These are phyloP conservation scores for Triops longicaudatus DNA, from an alignment of 1,140 invertebrate species.

Conservation along the genomic window DNA sequence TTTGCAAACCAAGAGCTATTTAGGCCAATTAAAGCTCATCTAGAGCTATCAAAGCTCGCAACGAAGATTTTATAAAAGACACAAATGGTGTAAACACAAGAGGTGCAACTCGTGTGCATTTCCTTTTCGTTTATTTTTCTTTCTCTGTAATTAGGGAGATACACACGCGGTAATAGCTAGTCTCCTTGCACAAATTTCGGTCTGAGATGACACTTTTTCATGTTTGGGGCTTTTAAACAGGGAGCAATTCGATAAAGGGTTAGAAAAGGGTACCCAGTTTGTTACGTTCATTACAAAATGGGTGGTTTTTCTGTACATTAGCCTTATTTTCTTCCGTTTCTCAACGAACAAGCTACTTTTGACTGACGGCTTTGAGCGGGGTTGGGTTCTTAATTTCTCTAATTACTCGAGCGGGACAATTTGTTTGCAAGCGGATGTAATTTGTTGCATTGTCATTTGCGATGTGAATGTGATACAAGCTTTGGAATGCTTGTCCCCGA, in stretches of 20 bases:
- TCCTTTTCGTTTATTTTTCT: not conserved
- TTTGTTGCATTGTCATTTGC: constrained; percentile 12
- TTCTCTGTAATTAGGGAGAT: not conserved
- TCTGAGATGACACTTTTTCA: too few species aligned
- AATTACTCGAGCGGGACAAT: constrained; percentile 14
- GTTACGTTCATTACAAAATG: too few species aligned
- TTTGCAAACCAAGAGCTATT: not conserved
- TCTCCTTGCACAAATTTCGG: too few species aligned
- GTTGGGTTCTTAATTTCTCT: constrained; percentile 12
- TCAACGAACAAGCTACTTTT: not conserved
- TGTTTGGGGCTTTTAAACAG: too few species aligned
- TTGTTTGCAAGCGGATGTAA: constrained; percentile 15
- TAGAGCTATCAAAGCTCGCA: constrained; percentile 2
- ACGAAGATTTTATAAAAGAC: not conserved
- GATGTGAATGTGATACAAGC: not conserved
- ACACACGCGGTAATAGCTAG: not conserved
- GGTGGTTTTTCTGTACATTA: too few species aligned
- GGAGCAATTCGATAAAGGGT: too few species aligned
- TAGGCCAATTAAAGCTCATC: constrained; percentile 11
- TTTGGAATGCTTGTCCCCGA: too few species aligned
- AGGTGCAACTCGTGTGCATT: not conserved
- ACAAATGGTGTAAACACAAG: not conserved
- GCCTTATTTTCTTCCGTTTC: too few species aligned
- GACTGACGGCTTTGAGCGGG: constrained; percentile 1
- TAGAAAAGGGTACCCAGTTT: too few species aligned